phyloP scores from a whole-genome alignment of 2,888 invertebrate species.

The Neria commutata region DNA sequence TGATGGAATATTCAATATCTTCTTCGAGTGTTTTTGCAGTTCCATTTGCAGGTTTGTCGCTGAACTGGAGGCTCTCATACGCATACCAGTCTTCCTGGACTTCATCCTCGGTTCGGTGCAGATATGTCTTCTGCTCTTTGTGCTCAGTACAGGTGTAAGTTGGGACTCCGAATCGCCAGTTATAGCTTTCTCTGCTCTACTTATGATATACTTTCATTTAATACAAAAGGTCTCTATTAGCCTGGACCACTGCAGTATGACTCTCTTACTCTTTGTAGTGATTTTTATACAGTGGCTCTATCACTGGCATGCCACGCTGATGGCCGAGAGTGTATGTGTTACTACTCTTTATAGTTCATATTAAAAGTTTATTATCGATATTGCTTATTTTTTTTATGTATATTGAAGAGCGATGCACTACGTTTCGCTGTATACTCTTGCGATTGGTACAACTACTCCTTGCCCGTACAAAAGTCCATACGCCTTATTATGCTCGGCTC shows the following conservation, averaged over 20 bases:
- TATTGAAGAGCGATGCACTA: slow-evolving; percentile 40
- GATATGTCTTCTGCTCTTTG: slow-evolving; percentile 51
- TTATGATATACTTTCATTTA: too few relatives aligned
- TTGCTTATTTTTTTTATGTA: slow-evolving; percentile 1
- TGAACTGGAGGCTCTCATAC: slow-evolving; percentile 40
- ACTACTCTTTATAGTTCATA: slow-evolving; percentile 2
- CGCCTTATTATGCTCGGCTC: slow-evolving; percentile 45
- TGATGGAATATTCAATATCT: too few relatives aligned
- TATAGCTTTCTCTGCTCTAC: too few relatives aligned
- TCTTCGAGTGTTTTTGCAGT: too few relatives aligned
- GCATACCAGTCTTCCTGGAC: slow-evolving; percentile 49
- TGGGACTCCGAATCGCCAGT: background rate
- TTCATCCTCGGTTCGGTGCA: slow-evolving; percentile 51
- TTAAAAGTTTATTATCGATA: slow-evolving; percentile 3
- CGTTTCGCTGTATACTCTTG: slow-evolving; percentile 44
- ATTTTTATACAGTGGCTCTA: slow-evolving; percentile 46
- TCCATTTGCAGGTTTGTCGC: slow-evolving; percentile 29
- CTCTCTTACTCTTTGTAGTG: slow-evolving; percentile 47
- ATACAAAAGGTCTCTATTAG: slow-evolving; percentile 41
- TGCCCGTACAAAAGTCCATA: slow-evolving; percentile 39
- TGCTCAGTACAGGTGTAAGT: slow-evolving; percentile 44
- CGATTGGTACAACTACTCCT: slow-evolving; percentile 45
- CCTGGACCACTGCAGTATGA: slow-evolving; percentile 47
- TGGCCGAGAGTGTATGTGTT: slow-evolving; percentile 41
- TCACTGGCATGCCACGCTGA: slow-evolving; percentile 54